Percentiles rank a stretch among this genome's conserved stretches.
These are phyloP conservation scores for Microchirus variegatus DNA, from an alignment of 2,797 vertebrate genomes.

Conservation along the genomic window DNA sequence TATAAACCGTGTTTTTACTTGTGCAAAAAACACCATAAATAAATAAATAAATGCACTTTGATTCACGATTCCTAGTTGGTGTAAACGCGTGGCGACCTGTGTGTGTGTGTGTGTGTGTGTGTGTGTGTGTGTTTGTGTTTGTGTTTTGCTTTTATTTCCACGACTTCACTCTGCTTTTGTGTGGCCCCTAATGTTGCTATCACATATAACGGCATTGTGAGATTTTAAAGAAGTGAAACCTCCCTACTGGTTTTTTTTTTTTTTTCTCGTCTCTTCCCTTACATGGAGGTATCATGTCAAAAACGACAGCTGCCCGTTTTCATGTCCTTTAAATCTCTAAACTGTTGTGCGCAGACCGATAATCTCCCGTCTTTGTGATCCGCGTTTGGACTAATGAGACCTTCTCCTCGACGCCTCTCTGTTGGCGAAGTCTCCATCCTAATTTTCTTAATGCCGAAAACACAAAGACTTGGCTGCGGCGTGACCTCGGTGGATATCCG, in stretches of 20 bases:
- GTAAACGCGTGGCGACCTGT: neutral
- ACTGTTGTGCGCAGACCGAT: slow-evolving; percentile 81
- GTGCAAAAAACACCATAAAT: neutral
- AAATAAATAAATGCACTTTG: neutral
- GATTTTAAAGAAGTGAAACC: slow-evolving; percentile 51
- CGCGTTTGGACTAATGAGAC: slow-evolving; percentile 91
- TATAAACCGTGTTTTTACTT: neutral
- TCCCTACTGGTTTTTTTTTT: slow-evolving; percentile 38
- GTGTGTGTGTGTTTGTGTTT: too few relatives aligned
- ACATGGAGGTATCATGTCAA: slow-evolving; percentile 70
- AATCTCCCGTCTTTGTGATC: slow-evolving; percentile 91
- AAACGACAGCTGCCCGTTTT: slow-evolving; percentile 60
- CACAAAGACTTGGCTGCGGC: slow-evolving; percentile 92
- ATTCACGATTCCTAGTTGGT: too few relatives aligned
- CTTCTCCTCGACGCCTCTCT: slow-evolving; percentile 69
- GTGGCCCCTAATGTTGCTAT: slow-evolving; percentile 32
- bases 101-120: too few relatives aligned
- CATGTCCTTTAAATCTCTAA: slow-evolving; percentile 68
- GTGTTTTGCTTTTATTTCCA: slow-evolving; percentile 37
- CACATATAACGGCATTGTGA: slow-evolving; percentile 42
- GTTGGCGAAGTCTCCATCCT: slow-evolving; percentile 87
- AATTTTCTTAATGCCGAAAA: slow-evolving; percentile 94
- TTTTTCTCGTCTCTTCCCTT: slow-evolving; percentile 36
- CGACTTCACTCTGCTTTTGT: slow-evolving; percentile 22
- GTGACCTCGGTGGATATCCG: slow-evolving; percentile 90